Evolutionary conservation across 2,888 invertebrate species (phyloP).

Genomic region (Bedellia somnulentella): DNA sequence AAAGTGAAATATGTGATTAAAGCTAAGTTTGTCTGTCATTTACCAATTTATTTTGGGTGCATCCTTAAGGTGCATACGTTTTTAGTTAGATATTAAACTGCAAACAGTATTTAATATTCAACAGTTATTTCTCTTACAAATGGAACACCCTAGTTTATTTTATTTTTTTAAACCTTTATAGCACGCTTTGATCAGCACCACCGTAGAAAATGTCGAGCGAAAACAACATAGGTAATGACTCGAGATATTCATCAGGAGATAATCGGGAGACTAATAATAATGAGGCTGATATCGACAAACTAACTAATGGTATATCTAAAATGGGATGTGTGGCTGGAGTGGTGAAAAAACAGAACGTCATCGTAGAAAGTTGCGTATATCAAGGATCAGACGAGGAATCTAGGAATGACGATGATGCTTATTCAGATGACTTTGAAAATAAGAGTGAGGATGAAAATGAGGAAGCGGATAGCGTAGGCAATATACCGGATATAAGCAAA

Average conservation of each 20-base stretch:
- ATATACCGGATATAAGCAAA: no score
- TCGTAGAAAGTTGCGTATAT: slow-evolving; percentile 39
- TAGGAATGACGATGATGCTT: slow-evolving; percentile 19
- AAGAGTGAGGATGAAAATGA: slow-evolving; percentile 33
- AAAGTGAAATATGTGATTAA: no score
- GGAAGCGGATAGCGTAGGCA: slow-evolving; percentile 17
- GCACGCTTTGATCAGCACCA: no score
- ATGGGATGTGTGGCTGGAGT: slow-evolving; percentile 53
- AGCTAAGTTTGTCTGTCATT: no score
- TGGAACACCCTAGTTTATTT: no score
- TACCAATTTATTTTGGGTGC: no score
- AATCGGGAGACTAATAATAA: slow-evolving; percentile 51
- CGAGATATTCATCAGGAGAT: slow-evolving; percentile 36
- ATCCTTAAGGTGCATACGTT: no score
- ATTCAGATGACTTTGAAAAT: slow-evolving; percentile 52
- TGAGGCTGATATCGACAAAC: slow-evolving; percentile 42
- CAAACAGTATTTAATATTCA: no score
- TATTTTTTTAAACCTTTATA: no score
- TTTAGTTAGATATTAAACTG: no score
- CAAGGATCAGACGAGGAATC: slow-evolving; percentile 18
- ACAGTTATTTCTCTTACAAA: no score
- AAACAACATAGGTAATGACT: not conserved
- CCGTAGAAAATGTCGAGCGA: no score
- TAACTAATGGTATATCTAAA: slow-evolving; percentile 40
- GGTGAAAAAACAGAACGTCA: slow-evolving; percentile 42